Conservation (phyloP, 2,888 invertebrate genomes). For the Venustoraphidia nigricollis region DNA sequence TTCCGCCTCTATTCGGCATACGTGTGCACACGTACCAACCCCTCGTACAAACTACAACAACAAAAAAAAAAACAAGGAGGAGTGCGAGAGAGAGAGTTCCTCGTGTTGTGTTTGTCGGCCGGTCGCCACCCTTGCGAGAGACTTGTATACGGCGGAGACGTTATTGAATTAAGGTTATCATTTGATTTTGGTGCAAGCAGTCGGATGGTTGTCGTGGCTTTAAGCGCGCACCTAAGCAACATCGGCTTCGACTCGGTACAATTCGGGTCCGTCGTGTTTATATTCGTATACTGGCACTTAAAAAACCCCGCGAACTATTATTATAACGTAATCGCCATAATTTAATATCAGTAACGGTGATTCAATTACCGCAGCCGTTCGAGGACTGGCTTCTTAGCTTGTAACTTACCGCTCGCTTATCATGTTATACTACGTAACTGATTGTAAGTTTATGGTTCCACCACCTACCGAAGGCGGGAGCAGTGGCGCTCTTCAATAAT, state of each 20-base stretch:
- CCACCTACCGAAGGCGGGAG: no score
- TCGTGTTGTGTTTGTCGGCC: constrained; percentile 17
- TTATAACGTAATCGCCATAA: constrained; percentile 29
- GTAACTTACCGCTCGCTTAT: constrained; percentile 11
- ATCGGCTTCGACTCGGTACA: no score
- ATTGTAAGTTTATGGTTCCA: no score
- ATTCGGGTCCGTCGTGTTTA: constrained; percentile 14
- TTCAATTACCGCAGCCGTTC: constrained; percentile 22
- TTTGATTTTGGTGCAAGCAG: constrained; percentile 39
- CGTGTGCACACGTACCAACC: no score
- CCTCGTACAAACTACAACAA: no score
- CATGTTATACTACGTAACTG: constrained; percentile 1
- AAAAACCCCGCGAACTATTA: constrained; percentile 25
- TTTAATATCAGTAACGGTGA: constrained; percentile 28
- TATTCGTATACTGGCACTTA: constrained; percentile 17
- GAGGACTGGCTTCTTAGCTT: constrained; percentile 6
- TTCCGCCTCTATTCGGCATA: no score
- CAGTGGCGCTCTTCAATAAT: no score
- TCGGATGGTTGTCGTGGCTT: constrained; percentile 22
- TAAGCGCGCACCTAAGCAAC: no score
- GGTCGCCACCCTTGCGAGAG: constrained; percentile 23
- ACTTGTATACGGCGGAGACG: constrained; percentile 27
- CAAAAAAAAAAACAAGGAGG: no score
- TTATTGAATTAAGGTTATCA: constrained; percentile 73
- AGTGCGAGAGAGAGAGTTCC: neutral